These are phyloP conservation scores for Ancistrus triradiatus DNA, from an alignment of 2,113 vertebrate species.

Conservation along the genomic window DNA sequence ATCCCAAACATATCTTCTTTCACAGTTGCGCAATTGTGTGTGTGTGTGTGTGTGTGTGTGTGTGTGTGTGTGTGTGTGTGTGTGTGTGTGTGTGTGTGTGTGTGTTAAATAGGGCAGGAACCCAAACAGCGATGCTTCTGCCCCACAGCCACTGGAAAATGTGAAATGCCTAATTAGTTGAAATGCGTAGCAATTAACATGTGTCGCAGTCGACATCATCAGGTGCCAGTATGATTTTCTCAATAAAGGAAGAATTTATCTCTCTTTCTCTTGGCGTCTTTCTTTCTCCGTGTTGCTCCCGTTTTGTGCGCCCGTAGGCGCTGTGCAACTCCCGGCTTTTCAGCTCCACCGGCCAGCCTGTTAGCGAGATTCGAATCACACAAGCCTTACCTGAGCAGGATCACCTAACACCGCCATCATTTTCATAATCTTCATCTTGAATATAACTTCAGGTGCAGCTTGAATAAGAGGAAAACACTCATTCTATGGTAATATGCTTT, in stretches of 20 bases:
- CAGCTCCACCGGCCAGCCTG: too few species aligned
- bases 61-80: slow-evolving; percentile 19
- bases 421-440: too few species aligned
- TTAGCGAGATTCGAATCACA: too few species aligned
- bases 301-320: slow-evolving; percentile 71
- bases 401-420: too few species aligned
- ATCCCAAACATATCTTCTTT: too few species aligned
- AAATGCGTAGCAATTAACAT: slow-evolving; percentile 94
- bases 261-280: not conserved
- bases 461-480: too few species aligned
- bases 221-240: slow-evolving; percentile 93
- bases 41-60: slow-evolving; percentile 16
- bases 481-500: too few species aligned
- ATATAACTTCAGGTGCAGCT: too few species aligned
- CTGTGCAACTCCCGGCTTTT: slow-evolving; percentile 44
- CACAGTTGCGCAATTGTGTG: slow-evolving; percentile 33
- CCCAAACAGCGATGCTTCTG: slow-evolving; percentile 67
- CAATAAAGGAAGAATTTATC: slow-evolving; percentile 78
- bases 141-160: slow-evolving; percentile 81
- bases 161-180: slow-evolving; percentile 92
- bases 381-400: too few species aligned
- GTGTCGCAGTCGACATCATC: slow-evolving; percentile 95
- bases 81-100: slow-evolving; percentile 12
- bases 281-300: slow-evolving; percentile 10
- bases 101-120: slow-evolving; percentile 47